Evolutionary conservation across 2,888 invertebrate genomes (phyloP).

Genomic region (Tipula helvola): DNA sequence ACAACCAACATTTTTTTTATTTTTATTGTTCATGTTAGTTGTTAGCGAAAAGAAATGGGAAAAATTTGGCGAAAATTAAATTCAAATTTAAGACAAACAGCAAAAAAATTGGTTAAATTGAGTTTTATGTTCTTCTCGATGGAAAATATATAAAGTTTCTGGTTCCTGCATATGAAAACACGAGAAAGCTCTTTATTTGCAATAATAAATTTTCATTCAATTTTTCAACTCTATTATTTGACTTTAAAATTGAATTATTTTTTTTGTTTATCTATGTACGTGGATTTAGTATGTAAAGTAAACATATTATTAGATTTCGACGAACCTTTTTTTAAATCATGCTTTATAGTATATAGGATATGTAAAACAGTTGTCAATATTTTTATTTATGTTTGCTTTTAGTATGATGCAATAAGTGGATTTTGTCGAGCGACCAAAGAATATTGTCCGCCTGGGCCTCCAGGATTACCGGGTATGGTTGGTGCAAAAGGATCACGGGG

Average conservation of each 20-base stretch:
- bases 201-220: background rate
- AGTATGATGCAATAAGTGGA: conserved; percentile 73
- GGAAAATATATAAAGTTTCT: background rate
- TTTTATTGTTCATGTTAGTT: background rate
- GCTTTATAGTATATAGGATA: background rate
- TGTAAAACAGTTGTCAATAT: background rate
- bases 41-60: background rate
- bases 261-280: background rate
- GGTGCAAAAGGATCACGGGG: conserved; percentile 59
- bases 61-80: background rate
- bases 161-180: background rate
- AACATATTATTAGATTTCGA: background rate
- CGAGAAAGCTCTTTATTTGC: background rate
- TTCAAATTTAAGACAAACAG: background rate
- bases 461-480: conserved; percentile 45
- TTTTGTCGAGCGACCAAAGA: conserved; percentile 74
- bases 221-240: background rate
- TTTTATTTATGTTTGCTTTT: conserved; percentile 8
- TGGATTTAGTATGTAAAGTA: background rate
- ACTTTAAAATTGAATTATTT: background rate
- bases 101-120: background rate
- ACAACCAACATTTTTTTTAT: background rate
- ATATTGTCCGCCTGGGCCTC: conserved; percentile 60
- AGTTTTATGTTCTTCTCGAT: background rate
- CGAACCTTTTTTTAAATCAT: background rate